Conservation (phyloP, 2,888 invertebrate species). For the Orchesella flavescens region DNA sequence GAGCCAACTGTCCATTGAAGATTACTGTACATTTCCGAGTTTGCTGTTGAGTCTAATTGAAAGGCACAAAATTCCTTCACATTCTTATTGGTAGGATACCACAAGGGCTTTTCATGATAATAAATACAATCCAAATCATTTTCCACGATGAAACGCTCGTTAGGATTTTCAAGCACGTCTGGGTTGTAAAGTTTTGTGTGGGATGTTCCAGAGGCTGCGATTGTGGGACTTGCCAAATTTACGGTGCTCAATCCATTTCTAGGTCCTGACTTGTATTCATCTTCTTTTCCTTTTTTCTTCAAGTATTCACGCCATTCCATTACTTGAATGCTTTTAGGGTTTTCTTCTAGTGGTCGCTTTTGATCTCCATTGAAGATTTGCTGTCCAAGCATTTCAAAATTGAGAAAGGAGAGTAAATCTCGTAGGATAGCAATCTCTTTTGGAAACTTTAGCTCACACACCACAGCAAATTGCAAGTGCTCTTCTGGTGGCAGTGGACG, state of each 20-base stretch:
- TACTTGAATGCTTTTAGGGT: background rate
- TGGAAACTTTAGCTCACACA: conserved; percentile 57
- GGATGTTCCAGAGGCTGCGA: conserved; percentile 1
- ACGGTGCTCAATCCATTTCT: background rate
- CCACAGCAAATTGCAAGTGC: conserved; percentile 31
- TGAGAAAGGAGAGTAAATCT: conserved; percentile 43
- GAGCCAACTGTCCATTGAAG: conserved; percentile 32
- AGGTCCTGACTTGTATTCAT: background rate
- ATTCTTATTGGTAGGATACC: conserved; percentile 21
- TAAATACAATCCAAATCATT: conserved; percentile 31
- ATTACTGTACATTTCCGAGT: background rate
- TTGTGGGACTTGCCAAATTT: conserved; percentile 1
- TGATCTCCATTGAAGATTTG: conserved; percentile 7
- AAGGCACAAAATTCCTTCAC: conserved; percentile 19
- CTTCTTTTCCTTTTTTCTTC: background rate
- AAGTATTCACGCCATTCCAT: conserved; percentile 7
- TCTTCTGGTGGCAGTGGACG: conserved; percentile 35
- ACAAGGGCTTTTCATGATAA: conserved; percentile 37
- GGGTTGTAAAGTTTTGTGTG: conserved; percentile 10
- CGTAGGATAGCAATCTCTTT: conserved; percentile 29
- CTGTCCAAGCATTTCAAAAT: conserved; percentile 20
- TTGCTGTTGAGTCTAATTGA: background rate
- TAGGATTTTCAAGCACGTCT: conserved; percentile 12
- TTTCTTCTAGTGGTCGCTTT: background rate
- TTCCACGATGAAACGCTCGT: conserved; percentile 19